phyloP scores from a whole-genome alignment of 1,140 invertebrate genomes.

The Drepana arcuata region DNA sequence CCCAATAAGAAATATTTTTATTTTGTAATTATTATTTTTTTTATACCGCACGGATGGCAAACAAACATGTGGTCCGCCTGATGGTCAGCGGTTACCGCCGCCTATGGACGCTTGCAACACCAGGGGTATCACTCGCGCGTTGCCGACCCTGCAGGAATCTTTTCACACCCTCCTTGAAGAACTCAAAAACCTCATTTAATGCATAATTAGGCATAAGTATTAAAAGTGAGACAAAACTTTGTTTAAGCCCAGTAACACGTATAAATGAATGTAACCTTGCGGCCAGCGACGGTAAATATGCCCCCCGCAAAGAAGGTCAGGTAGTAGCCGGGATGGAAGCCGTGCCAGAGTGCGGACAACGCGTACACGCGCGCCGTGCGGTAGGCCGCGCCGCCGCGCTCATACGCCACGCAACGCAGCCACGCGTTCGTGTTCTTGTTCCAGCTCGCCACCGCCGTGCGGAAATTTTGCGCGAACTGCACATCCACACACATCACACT shows the following conservation, averaged over 20 bases:
- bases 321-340: slow-evolving; percentile 98
- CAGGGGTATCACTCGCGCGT: no score
- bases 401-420: slow-evolving; percentile 90
- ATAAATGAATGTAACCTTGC: slow-evolving; percentile 74
- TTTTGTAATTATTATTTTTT: no score
- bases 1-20: no score
- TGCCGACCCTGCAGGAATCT: no score
- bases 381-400: slow-evolving; percentile 77
- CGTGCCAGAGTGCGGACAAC: slow-evolving; percentile 96
- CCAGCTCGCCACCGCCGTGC: slow-evolving; percentile 88
- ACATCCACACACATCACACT: not conserved
- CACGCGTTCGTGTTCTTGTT: slow-evolving; percentile 94
- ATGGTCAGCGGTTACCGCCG: no score
- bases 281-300: slow-evolving; percentile 87
- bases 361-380: slow-evolving; percentile 85
- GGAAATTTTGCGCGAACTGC: slow-evolving; percentile 84
- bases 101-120: no score
- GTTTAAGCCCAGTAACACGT: not conserved
- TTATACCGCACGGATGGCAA: no score
- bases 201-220: no score
- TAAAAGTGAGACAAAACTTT: no score
- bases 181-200: no score
- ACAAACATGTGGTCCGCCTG: no score
- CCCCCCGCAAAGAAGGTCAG: slow-evolving; percentile 92
- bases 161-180: no score